phyloP scores from a whole-genome alignment of 92 coral and sea anemone species.

The Epizoanthus stellaris region DNA sequence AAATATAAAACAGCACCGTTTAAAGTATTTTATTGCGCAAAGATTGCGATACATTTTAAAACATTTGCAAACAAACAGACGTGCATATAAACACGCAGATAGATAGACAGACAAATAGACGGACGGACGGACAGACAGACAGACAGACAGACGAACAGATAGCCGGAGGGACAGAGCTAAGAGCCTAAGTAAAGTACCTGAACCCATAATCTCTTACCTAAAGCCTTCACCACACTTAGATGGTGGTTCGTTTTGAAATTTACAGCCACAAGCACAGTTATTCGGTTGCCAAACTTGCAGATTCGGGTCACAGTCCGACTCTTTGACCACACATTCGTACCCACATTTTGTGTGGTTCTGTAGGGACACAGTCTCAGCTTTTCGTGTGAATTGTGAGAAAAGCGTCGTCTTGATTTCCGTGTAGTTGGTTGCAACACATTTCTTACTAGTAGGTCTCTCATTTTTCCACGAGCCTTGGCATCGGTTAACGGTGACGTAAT shows the following conservation, averaged over 20 bases:
- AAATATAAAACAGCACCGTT: too few relatives aligned
- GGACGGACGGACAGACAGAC: too few relatives aligned
- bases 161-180: too few relatives aligned
- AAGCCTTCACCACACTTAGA: background rate
- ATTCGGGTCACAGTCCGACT: background rate
- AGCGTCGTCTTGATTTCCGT: background rate
- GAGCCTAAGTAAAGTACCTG: too few relatives aligned
- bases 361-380: background rate
- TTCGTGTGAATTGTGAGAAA: background rate
- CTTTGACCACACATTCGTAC: constrained; percentile 13
- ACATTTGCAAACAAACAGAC: too few relatives aligned
- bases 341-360: constrained; percentile 21
- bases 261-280: background rate
- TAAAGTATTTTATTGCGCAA: too few relatives aligned
- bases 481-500: constrained; percentile 11
- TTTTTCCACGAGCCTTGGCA: background rate
- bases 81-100: too few relatives aligned
- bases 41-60: too few relatives aligned
- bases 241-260: background rate
- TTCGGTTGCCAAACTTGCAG: background rate
- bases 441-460: background rate
- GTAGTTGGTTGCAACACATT: constrained; percentile 7
- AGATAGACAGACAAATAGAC: too few relatives aligned
- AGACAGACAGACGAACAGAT: too few relatives aligned
- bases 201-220: background rate